Evolutionary conservation across 1,140 invertebrate genomes (phyloP), one percentile per base, ranked within the genome.

Genomic region (Brachionus asplanchnoidis): DNA sequence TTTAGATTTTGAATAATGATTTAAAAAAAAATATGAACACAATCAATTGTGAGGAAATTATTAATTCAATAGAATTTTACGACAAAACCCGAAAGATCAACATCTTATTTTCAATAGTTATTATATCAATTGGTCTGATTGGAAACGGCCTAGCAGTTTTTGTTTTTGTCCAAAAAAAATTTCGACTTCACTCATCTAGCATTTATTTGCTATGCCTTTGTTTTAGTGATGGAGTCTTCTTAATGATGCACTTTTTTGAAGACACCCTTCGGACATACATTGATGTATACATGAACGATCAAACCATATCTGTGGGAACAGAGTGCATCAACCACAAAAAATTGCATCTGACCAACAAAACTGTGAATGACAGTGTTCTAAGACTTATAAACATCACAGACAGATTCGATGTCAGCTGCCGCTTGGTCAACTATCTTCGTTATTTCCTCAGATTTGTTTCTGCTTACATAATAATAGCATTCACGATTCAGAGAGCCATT

Each of bases 161-260:
- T 82, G 79, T 82, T 17, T 82, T 82, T 68, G 12, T 65, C 6
- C 50, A 82, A 12, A 82, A 66, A 68, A 60, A 68, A 82, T 82
- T 82, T 68, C 50, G 79, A 28, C 17, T 82, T 42, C 79, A 82
- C 32, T 82, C 79, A 68, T 82, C 79, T 8, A 82, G 79, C 6
- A 82, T 82, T 28, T 82, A 82, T 42, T 65, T 82, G 26, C 60
- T 82, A 46, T 82, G 79, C 23, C 32, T 82, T 32, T 60, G 53
- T 20, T 23, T 36, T n/a, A 44, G 53, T 60, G 79, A 82, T 68
- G 79, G 79, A 20, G 12, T 82, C 5, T 82, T 82, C 26, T 82
- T 82, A 14, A 26, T 82, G 26, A 82, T 82, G 79, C 79, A 82
- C 40, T 82, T 82, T 46, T 82, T 82, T 46, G 79, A 82, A 26